Base-by-base conservation (phyloP, 1,140 invertebrate species). In the Drosophila bifasciata region DNA sequence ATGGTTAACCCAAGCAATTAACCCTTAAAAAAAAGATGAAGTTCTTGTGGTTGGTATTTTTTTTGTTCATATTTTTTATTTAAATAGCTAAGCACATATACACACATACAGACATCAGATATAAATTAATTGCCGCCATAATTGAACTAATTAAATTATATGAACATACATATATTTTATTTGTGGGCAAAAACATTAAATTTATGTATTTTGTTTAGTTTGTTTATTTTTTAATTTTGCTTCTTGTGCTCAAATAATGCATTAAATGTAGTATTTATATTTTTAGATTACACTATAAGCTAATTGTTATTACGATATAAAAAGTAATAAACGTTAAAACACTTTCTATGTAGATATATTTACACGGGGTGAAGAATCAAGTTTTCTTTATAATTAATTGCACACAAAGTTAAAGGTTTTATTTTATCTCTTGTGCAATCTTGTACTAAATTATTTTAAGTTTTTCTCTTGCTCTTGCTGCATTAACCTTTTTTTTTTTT, bases 271-370 rank as follows among this genome's bases (percentile, higher is more conserved):
- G 32, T 36, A 36, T 64, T 60, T 64, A 57, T 21, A 60, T 75
- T 74, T 74, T 64, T 74, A 83, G 59, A 66, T 86, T 64, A 88
- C 28, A 61, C 55, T 85, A 64, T 0, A 23, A 67, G 67, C 78
- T 86, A 85, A 71, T 86, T 88, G 68, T 86, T 86, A 86, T 86
- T 86, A 86, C 81, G 57, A 67, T 49, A 77, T 75, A 67, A 64
- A 64, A 81, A 61, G 81, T 88, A 86, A 86, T 86, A 86, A 86
- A 86, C 77, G 83, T 81, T 86, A 45, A 75, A 86, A 64, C 59
- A 66, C 59, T 58, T n/a, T 36, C 50, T 40, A 39, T 45, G 48
- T 66, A 39, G 63, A 52, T 36, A 68, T 85, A 85, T 85, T 80
- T 85, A 85, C 80, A 85, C 15, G 36, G 56, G 48, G 41, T 76